A percentile compares a stretch with the other conserved stretches of the same genome.
Conservation (phyloP, 2,797 vertebrate species). For the Rhodeus uyekii region DNA sequence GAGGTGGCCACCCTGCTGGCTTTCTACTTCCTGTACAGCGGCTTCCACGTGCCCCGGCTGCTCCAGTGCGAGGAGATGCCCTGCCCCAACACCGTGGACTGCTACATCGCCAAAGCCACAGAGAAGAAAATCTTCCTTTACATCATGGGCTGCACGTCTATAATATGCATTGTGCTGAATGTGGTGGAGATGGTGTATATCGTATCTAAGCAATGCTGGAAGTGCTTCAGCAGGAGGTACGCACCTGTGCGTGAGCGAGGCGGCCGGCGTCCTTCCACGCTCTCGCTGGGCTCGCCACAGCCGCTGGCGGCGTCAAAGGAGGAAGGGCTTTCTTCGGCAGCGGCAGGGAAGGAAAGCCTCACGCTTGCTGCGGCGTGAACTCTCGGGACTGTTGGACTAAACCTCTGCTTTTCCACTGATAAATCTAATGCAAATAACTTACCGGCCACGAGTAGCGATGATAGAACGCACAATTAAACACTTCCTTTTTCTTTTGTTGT, state of each 20-base stretch:
- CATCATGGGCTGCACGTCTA: constrained; percentile 83
- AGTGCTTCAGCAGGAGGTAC: constrained; percentile 70
- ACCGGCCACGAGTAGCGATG: neutral
- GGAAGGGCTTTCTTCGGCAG: neutral
- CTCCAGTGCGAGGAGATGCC: constrained; percentile 79
- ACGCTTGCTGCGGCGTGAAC: neutral
- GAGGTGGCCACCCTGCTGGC: constrained; percentile 83
- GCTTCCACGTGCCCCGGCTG: constrained; percentile 80
- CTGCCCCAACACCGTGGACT: constrained; percentile 86
- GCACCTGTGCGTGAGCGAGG: constrained; percentile 51
- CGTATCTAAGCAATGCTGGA: constrained; percentile 77
- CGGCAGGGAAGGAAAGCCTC: neutral
- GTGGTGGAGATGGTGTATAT: constrained; percentile 82
- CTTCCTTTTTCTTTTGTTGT: neutral
- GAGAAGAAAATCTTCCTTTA: constrained; percentile 88
- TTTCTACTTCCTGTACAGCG: constrained; percentile 84
- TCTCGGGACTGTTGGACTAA: too few relatives aligned
- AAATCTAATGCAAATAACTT: neutral
- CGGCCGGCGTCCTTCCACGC: constrained; percentile 36
- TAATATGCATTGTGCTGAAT: constrained; percentile 82
- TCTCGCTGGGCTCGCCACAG: constrained; percentile 41
- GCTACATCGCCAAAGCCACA: constrained; percentile 82
- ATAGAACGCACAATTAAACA: neutral
- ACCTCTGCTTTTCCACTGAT: neutral
- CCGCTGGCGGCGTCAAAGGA: constrained; percentile 8